phyloP scores from a whole-genome alignment of 2,888 invertebrate genomes.

The Deladenus siricidicola region DNA sequence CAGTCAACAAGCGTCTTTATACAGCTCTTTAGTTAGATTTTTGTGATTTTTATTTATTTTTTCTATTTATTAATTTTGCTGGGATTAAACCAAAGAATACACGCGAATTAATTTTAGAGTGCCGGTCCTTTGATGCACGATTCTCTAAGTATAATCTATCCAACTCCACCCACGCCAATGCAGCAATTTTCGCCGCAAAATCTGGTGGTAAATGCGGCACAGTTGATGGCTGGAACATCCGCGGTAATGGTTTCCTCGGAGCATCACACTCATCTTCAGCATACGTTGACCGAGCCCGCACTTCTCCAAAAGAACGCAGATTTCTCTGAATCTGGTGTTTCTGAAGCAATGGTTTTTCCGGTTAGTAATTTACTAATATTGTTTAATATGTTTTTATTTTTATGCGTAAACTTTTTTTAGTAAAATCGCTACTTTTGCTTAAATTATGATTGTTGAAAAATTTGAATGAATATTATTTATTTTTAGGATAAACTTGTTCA shows the following conservation, averaged over 20 bases:
- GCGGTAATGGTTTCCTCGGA: neutral
- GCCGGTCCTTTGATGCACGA: slow-evolving; percentile 19
- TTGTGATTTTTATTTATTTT: neutral
- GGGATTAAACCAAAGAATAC: too few species aligned
- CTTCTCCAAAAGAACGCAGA: too few species aligned
- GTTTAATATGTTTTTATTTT: too few species aligned
- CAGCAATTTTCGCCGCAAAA: slow-evolving; percentile 30
- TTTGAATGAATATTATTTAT: too few species aligned
- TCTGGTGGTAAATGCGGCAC: slow-evolving; percentile 8
- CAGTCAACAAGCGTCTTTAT: neutral
- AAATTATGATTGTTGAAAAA: too few species aligned
- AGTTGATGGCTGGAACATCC: slow-evolving; percentile 2
- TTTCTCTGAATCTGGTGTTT: too few species aligned
- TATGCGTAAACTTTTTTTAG: too few species aligned
- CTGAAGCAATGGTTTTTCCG: too few species aligned
- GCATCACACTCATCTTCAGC: neutral
- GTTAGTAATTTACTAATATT: too few species aligned
- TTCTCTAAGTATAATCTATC: slow-evolving; percentile 43
- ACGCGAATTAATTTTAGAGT: neutral
- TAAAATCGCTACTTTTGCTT: too few species aligned
- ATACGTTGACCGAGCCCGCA: neutral
- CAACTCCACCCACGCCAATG: slow-evolving; percentile 49
- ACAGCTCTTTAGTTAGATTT: neutral
- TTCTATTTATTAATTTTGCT: neutral
- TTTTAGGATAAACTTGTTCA: too few species aligned